Conservation (phyloP, 1,140 invertebrate species). For the Polypedilum vanderplanki region DNA sequence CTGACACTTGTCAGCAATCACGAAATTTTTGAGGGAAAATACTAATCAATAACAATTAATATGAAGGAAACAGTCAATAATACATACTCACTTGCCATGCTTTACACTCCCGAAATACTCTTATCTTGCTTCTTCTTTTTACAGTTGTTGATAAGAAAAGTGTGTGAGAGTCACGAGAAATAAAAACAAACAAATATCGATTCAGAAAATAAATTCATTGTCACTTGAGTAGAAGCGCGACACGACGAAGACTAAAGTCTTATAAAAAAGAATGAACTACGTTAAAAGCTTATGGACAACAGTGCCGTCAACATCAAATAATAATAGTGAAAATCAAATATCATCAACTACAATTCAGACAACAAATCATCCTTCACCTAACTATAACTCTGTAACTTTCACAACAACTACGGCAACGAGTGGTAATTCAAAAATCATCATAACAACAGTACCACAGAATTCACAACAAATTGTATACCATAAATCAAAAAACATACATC, state of each 20-base stretch:
- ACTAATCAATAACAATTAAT: no score
- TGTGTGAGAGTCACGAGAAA: constrained; percentile 10
- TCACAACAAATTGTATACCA: neutral
- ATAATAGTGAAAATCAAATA: neutral
- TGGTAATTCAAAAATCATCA: neutral
- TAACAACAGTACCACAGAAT: neutral
- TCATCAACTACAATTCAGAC: neutral
- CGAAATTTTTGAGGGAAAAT: no score
- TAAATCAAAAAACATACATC: neutral
- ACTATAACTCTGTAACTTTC: neutral
- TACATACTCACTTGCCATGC: no score
- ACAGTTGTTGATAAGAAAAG: neutral
- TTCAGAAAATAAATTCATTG: neutral
- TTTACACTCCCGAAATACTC: no score
- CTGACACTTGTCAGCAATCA: no score
- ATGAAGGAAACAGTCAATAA: no score
- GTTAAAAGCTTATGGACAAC: constrained; percentile 16
- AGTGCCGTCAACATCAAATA: neutral
- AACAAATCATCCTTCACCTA: neutral
- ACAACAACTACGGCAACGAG: neutral
- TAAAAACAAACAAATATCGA: neutral
- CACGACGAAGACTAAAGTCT: neutral
- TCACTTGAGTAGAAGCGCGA: neutral
- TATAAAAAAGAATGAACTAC: neutral
- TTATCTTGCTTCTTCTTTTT: neutral